Percentiles rank a stretch among this genome's conserved stretches.
Conservation (phyloP, 2,113 vertebrate genomes). For the Myanophis thanlyinensis region DNA sequence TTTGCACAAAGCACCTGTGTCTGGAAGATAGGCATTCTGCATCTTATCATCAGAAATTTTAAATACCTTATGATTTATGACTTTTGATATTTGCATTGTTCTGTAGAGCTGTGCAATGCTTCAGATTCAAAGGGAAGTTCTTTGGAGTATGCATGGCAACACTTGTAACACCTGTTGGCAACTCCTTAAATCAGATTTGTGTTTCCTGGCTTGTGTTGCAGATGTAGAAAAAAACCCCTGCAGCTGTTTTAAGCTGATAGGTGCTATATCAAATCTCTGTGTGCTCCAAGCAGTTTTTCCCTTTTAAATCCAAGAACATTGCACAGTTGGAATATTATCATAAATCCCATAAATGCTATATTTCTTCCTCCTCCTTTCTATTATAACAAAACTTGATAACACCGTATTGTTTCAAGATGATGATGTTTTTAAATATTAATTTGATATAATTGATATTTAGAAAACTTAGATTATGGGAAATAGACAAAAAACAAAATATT, state of each 20-base stretch:
- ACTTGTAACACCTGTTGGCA: not conserved
- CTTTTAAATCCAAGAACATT: not conserved
- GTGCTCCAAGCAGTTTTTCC: not conserved
- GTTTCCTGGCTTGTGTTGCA: not conserved
- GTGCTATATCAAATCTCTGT: not conserved
- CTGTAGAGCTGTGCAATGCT: not conserved
- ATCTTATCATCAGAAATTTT: constrained; percentile 1
- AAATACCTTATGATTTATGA: not conserved
- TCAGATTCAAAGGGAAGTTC: not conserved
- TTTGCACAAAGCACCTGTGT: not conserved
- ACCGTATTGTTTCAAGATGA: not conserved
- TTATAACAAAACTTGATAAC: not conserved
- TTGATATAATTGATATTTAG: not conserved
- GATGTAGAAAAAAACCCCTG: not conserved
- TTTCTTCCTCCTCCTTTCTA: not conserved
- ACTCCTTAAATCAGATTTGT: not conserved
- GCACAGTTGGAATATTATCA: not conserved
- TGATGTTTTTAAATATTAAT: not conserved
- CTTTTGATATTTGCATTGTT: not conserved
- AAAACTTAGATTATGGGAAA: not conserved
- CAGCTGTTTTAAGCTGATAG: not conserved
- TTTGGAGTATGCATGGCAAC: not conserved
- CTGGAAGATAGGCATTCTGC: not conserved
- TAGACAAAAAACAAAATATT: not conserved
- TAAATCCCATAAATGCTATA: not conserved